phyloP scores from a whole-genome alignment of 2,888 invertebrate species.

The Brenthis ino region DNA sequence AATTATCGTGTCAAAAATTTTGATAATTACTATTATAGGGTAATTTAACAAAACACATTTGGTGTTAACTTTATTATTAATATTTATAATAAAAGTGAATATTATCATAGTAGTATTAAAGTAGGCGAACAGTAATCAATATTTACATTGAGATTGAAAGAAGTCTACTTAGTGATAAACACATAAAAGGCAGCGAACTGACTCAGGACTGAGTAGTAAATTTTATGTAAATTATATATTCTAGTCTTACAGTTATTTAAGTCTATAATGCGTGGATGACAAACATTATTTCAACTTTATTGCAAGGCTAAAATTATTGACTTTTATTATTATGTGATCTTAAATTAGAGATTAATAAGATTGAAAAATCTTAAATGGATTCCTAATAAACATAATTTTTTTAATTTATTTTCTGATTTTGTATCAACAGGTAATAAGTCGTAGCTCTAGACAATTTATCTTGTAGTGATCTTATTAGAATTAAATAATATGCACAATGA shows the following conservation, averaged over 20 bases:
- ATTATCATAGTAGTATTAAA: conserved; percentile 65
- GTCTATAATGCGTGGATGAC: conserved; percentile 13
- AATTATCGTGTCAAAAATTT: too few relatives aligned
- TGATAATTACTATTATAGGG: not conserved
- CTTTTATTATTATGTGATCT: not conserved
- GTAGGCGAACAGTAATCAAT: conserved; percentile 65
- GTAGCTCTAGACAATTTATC: too few relatives aligned
- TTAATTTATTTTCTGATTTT: too few relatives aligned
- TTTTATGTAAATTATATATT: conserved; percentile 17
- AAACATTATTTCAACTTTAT: conserved; percentile 25
- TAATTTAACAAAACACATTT: conserved; percentile 29
- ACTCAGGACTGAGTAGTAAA: conserved; percentile 29
- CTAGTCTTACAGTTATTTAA: conserved; percentile 29
- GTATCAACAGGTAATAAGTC: too few relatives aligned
- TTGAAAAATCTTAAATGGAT: not conserved
- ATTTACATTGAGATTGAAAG: conserved; percentile 57
- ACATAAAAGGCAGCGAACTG: conserved; percentile 42
- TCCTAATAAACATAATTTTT: too few relatives aligned
- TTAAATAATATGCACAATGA: too few relatives aligned
- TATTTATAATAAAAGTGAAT: conserved; percentile 73
- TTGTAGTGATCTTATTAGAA: not conserved
- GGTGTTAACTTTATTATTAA: conserved; percentile 44
- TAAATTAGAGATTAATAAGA: not conserved
- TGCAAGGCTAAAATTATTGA: not conserved
- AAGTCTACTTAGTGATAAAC: conserved; percentile 32